Evolutionary conservation across 2,113 vertebrate genomes (phyloP).

Genomic region (Laticauda colubrina): DNA sequence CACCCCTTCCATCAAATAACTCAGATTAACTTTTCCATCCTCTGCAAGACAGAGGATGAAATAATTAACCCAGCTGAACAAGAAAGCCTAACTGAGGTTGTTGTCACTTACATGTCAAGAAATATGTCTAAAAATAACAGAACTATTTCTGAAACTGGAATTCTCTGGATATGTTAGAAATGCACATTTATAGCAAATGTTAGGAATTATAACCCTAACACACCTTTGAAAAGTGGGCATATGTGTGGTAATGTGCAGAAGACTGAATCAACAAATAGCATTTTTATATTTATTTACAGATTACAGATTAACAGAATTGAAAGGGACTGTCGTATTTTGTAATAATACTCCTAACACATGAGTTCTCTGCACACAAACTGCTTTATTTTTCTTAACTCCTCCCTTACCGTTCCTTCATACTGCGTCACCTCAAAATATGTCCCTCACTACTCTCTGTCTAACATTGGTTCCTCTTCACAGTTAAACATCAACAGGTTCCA

Average conservation of each 20-base stretch:
- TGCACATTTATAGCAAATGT: not conserved
- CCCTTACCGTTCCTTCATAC: too few species aligned
- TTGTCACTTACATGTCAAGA: not conserved
- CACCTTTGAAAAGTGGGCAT: not conserved
- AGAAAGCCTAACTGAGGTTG: not conserved
- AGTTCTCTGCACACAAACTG: too few species aligned
- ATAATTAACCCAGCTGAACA: not conserved
- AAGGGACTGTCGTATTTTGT: too few species aligned
- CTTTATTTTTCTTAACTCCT: too few species aligned
- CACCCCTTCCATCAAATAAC: constrained; percentile 1
- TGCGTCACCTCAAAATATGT: too few species aligned
- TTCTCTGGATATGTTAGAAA: not conserved
- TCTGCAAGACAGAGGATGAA: constrained; percentile 6
- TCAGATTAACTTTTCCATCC: constrained; percentile 11
- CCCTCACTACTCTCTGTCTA: too few species aligned
- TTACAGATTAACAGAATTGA: too few species aligned
- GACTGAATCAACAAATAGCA: not conserved
- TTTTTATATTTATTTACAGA: not conserved
- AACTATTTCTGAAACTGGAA: not conserved
- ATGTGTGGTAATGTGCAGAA: not conserved
- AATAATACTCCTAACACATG: too few species aligned
- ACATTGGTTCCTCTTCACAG: too few species aligned
- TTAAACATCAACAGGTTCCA: too few species aligned
- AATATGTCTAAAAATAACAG: not conserved
- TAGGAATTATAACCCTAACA: not conserved